Evolutionary conservation across 2,797 vertebrate genomes (phyloP), one percentile per base, ranked within the genome.

Genomic region (Molossus molossus): DNA sequence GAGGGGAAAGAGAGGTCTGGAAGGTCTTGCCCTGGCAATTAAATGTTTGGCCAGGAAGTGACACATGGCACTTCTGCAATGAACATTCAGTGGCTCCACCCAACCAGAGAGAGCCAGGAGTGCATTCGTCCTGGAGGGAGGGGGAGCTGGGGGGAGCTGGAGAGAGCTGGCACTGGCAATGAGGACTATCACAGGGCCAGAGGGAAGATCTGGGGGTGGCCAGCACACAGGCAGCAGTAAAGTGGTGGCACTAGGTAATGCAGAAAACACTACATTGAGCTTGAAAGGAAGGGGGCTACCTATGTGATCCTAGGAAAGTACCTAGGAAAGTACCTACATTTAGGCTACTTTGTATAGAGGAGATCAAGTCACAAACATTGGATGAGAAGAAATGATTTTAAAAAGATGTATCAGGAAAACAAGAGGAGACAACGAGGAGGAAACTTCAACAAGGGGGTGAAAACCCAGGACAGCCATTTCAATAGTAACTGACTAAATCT

Each of bases 41-140:
- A 72, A 90, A 81, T 89, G 9, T 80, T 92, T 94, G 76, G 40
- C 18, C 25, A 72, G 50, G 8, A 73, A 77, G 67, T 69, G 67
- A 64, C 57, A 69, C 0, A 0, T n/a, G 48, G 18, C 25, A 29
- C 45, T 84, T 72, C 62, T 23, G 29, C 12, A 25, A 87, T 87
- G 55, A 94, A 83, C 27, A 57, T n/a, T 76, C 48, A 57, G 4
- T 53, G 57, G 12, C 25, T 55, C 3, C 14, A 58, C 9, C 33
- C 4, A n/a, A 33, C 9, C 15, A 7, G 10, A n/a, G 25, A 58
- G 57, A 87, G 20, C 55, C 75, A 55, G 23, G 23, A 58, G 1
- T 3, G 6, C 4, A 14, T 37, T 70, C 65, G 33, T 79, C 18
- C 12, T 12, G 10, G 14, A 57, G 15, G 33, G 13, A 91, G 27